Evolutionary conservation across 1,140 invertebrate species (phyloP).

Genomic region (Pseudomyrmex concolor): DNA sequence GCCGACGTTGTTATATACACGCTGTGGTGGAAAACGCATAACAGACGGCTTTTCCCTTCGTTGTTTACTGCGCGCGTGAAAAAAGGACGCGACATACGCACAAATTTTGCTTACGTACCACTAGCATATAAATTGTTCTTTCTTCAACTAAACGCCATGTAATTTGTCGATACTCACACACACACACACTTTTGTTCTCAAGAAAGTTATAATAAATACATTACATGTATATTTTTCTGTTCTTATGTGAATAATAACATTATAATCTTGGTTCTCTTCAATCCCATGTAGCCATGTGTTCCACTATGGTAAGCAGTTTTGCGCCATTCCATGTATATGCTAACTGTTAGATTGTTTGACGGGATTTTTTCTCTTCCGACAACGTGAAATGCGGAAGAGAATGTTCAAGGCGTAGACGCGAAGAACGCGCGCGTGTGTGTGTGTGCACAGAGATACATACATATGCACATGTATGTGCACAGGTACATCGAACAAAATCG

Average conservation of each 20-base stretch:
- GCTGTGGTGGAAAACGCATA: constrained; percentile 60
- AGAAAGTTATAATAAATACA: no score
- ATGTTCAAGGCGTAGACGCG: constrained; percentile 64
- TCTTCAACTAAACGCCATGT: no score
- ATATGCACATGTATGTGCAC: constrained; percentile 6
- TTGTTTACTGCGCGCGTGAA: background rate
- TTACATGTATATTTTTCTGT: no score
- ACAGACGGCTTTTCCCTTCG: constrained; percentile 14
- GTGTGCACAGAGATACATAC: background rate
- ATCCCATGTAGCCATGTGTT: no score
- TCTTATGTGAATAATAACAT: no score
- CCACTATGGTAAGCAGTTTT: no score
- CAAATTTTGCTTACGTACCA: background rate
- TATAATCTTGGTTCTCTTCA: no score
- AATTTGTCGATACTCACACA: no score
- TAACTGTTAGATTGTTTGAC: constrained; percentile 46
- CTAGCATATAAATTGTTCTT: no score
- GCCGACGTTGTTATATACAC: constrained; percentile 45
- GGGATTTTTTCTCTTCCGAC: constrained; percentile 71
- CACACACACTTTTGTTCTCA: no score
- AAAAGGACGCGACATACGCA: background rate
- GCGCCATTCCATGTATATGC: constrained; percentile 35
- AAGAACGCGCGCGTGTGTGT: background rate
- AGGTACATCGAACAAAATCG: constrained; percentile 63
- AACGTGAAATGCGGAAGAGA: constrained; percentile 74